Evolutionary conservation across 35 echinoderm and acorn worm species (phyloP), one percentile per base, ranked within the genome.

Genomic region (Chiridota heheva): DNA sequence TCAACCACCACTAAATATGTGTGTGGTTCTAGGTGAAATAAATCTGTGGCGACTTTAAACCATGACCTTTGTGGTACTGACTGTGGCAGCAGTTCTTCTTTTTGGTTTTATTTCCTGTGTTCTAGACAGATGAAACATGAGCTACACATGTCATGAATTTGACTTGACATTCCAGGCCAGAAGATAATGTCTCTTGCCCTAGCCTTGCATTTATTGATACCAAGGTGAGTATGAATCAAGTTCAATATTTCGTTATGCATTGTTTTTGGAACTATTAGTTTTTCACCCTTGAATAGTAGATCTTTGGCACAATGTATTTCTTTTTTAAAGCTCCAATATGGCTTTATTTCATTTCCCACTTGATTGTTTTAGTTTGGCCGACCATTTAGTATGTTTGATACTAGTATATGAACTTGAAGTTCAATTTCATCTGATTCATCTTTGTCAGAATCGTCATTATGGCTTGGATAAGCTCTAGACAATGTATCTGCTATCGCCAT

Each of bases 221-320:
- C 89, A 26, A 92, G 35, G 58, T 92, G 82, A 40, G 63, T 81
- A 65, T 92, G 83, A 33, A 92, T 73, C 8, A 51, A 29, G 0
- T 87, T 63, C 2, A 92, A 60, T 44, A 92, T 82, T 16, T 92
- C 73, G 42, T 46, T 51, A 7, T 76, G 62, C 88, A 91, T 68
- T 45, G 71, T 78, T 77, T 29, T 31, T 13, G 81, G 88, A 42
- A 91, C 60, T 41, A 91, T 70, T 3, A 86, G 32, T 67, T 73
- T 55, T 26, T 86, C 62, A 6, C 55, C 51, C 16, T 46, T 44
- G 60, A 91, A 84, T 24, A 91, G n/a, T 5, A 86, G 31, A 2
- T 56, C 82, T 42, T 86, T 64, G 30, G 36, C 33, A 15, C 36
- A 6, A 16, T 60, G 47, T 5, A 92, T 40, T 43, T 92, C 82